Evolutionary conservation across 2,113 vertebrate genomes (phyloP).

Genomic region (Stigmatopora argus): DNA sequence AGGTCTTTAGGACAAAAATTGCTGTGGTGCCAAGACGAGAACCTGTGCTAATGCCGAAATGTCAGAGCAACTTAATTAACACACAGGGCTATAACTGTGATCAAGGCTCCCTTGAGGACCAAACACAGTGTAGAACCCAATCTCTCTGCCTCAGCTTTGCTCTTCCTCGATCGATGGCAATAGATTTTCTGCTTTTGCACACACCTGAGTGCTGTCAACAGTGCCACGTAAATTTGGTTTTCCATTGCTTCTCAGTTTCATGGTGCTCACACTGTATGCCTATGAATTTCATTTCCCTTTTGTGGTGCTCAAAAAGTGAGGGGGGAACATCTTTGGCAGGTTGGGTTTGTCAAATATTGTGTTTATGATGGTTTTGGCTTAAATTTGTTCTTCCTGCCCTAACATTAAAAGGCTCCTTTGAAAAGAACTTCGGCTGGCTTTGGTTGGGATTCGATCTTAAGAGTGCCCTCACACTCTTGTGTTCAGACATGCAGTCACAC

Average conservation of each 20-base stretch:
- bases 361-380: conserved; percentile 56
- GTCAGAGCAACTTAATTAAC: conserved; percentile 72
- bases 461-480: conserved; percentile 14
- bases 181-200: conserved; percentile 71
- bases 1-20: conserved; percentile 52
- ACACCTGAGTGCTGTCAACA: conserved; percentile 67
- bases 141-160: conserved; percentile 49
- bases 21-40: conserved; percentile 56
- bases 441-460: conserved; percentile 27
- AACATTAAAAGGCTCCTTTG: conserved; percentile 54
- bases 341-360: conserved; percentile 46
- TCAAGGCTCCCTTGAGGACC: conserved; percentile 64
- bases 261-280: conserved; percentile 29
- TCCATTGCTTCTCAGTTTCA: conserved; percentile 22
- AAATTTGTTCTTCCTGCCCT: conserved; percentile 48
- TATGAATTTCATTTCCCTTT: conserved; percentile 49
- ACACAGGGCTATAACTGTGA: conserved; percentile 62
- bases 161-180: conserved; percentile 59
- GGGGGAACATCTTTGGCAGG: conserved; percentile 47
- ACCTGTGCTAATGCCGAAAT: conserved; percentile 59
- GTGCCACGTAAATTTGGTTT: conserved; percentile 55
- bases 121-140: conserved; percentile 48
- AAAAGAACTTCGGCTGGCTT: conserved; percentile 46
- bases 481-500: conserved; percentile 18
- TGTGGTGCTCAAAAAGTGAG: conserved; percentile 34